These are phyloP conservation scores for Drosophila anomelani DNA, from an alignment of 2,888 invertebrate species.

Conservation along the genomic window DNA sequence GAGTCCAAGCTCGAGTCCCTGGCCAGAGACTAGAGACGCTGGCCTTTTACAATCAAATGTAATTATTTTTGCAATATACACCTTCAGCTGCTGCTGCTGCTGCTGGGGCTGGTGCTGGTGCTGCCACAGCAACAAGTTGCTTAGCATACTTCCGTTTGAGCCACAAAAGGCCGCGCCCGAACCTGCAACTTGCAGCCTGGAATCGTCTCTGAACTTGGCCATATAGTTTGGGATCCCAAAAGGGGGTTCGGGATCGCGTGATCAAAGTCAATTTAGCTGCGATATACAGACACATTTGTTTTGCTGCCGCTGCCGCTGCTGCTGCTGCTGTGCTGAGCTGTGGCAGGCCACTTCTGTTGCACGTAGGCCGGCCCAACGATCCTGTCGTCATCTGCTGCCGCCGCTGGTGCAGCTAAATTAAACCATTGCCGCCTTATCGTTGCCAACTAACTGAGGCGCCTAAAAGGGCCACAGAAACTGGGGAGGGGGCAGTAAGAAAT, in stretches of 20 bases:
- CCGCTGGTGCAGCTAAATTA: constrained; percentile 73
- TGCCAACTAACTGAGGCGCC: constrained; percentile 60
- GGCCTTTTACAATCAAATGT: constrained; percentile 82
- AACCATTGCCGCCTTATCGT: constrained; percentile 80
- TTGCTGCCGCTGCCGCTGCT: constrained; percentile 46
- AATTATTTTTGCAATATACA: constrained; percentile 81
- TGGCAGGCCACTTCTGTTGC: constrained; percentile 48
- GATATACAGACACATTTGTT: constrained; percentile 81
- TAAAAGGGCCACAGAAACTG: constrained; percentile 47
- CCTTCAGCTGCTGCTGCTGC: constrained; percentile 76
- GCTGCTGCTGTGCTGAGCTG: constrained; percentile 17
- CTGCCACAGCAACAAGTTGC: constrained; percentile 79
- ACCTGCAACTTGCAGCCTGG: constrained; percentile 36
- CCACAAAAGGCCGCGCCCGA: constrained; percentile 63
- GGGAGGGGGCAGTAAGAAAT: background rate
- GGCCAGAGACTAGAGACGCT: constrained; percentile 38
- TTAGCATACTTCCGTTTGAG: constrained; percentile 83
- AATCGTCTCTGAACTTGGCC: constrained; percentile 37
- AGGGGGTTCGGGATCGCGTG: constrained; percentile 82
- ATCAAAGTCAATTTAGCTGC: constrained; percentile 84
- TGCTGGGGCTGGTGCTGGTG: constrained; percentile 46
- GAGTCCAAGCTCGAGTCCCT: constrained; percentile 20
- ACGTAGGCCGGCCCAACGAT: constrained; percentile 78
- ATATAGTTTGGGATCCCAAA: constrained; percentile 32
- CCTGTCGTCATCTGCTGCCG: constrained; percentile 77